Evolutionary conservation across 2,113 vertebrate species (phyloP).

Genomic region (Leucosticte australis): DNA sequence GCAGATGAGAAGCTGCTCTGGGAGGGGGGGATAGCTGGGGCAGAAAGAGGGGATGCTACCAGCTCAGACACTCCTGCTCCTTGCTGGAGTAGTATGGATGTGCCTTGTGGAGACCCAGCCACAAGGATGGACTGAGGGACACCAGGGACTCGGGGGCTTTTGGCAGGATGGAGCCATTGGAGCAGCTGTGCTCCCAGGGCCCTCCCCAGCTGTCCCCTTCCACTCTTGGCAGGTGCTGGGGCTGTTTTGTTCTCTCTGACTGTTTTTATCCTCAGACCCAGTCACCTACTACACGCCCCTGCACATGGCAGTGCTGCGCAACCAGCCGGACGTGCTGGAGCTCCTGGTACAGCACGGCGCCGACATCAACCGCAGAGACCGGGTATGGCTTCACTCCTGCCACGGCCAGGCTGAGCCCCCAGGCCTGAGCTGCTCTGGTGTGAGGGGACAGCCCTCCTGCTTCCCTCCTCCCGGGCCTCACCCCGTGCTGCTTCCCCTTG

Average conservation of each 20-base stretch:
- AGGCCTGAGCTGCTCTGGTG: accelerated
- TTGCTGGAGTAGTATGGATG: neutral
- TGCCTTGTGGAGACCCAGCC: neutral
- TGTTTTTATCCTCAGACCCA: constrained; percentile 76
- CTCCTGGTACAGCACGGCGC: constrained; percentile 83
- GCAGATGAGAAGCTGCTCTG: neutral
- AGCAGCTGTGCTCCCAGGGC: neutral
- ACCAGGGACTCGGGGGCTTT: neutral
- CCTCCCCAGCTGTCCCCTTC: neutral
- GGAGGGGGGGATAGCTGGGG: neutral
- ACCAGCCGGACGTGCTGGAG: constrained; percentile 82
- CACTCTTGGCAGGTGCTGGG: neutral
- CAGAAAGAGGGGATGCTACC: neutral
- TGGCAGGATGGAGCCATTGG: neutral
- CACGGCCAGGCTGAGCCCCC: accelerated
- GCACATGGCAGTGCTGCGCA: constrained; percentile 87
- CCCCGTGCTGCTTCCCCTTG: accelerated
- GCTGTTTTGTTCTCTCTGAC: neutral
- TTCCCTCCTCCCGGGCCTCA: accelerated
- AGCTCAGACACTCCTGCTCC: neutral
- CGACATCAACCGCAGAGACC: constrained; percentile 86
- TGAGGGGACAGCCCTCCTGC: neutral
- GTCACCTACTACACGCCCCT: constrained; percentile 93
- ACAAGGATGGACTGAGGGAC: neutral
- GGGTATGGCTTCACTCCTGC: constrained; percentile 66